Percentiles rank a stretch among this genome's conserved stretches.
Conservation (phyloP, 1,140 invertebrate species). For the Eciton burchellii region DNA sequence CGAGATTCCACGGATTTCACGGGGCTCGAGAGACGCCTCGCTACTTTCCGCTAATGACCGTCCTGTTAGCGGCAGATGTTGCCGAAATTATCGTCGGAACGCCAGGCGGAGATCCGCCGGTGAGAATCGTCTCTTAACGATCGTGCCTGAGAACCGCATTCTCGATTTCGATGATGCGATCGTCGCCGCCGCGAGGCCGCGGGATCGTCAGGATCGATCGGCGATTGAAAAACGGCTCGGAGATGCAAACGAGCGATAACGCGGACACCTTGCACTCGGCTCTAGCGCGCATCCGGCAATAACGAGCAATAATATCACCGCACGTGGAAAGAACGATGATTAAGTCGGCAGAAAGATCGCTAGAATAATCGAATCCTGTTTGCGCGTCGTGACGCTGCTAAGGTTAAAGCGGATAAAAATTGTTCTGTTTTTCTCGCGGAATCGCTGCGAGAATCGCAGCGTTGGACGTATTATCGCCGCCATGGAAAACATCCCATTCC, state of each 20-base stretch:
- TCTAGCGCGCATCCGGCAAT: too few relatives aligned
- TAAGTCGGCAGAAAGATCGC: constrained; percentile 5
- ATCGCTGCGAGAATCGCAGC: too few relatives aligned
- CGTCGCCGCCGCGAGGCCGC: too few relatives aligned
- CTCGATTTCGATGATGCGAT: too few relatives aligned
- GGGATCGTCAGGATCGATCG: too few relatives aligned
- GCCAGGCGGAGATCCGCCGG: background rate
- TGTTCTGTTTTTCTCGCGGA: constrained; percentile 48
- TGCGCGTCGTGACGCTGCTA: background rate
- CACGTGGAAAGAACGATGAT: background rate
- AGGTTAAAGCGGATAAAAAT: constrained; percentile 23
- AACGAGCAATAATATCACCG: background rate
- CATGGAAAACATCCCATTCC: constrained; percentile 59
- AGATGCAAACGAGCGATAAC: background rate
- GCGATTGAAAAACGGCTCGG: too few relatives aligned
- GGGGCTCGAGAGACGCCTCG: constrained; percentile 51
- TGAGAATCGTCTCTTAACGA: background rate
- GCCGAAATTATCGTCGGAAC: constrained; percentile 14
- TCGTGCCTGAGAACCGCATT: too few relatives aligned
- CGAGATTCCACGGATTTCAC: constrained; percentile 80
- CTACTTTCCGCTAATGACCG: constrained; percentile 74
- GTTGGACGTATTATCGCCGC: constrained; percentile 45
- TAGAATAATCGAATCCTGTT: constrained; percentile 25
- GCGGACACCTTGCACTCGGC: too few relatives aligned
- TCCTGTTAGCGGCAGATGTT: constrained; percentile 75